Evolutionary conservation across 2,113 vertebrate genomes (phyloP).

Genomic region (Potamarius usumacintae): DNA sequence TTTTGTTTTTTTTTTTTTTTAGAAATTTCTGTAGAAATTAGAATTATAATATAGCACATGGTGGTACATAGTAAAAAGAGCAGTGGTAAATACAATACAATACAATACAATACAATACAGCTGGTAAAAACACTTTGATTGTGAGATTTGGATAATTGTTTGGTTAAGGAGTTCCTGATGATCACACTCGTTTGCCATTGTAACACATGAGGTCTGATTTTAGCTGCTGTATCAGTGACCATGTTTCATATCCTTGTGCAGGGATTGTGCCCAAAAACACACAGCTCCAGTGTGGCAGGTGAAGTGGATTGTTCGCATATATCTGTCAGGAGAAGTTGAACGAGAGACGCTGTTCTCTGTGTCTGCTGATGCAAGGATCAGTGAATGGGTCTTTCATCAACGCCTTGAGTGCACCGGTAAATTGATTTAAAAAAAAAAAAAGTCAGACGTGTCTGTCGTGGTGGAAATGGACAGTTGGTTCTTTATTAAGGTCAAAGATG

Average conservation of each 20-base stretch:
- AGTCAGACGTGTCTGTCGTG: background rate
- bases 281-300: constrained; percentile 83
- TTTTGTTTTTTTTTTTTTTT: background rate
- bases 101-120: background rate
- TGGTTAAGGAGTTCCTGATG: background rate
- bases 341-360: constrained; percentile 80
- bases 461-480: background rate
- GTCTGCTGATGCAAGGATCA: constrained; percentile 82
- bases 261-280: constrained; percentile 79
- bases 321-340: constrained; percentile 69
- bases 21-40: background rate
- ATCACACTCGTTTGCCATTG: background rate
- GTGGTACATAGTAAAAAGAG: background rate
- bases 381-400: constrained; percentile 80
- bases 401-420: constrained; percentile 82
- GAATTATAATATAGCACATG: background rate
- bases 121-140: background rate
- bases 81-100: background rate
- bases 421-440: background rate
- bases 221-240: background rate
- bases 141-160: background rate
- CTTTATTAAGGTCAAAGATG: background rate
- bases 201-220: background rate
- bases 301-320: constrained; percentile 79
- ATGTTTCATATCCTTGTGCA: constrained; percentile 53